Percentiles rank a stretch among this genome's conserved stretches.
phyloP scores from a whole-genome alignment of 2,888 invertebrate genomes.

The Anoplius nigerrimus region DNA sequence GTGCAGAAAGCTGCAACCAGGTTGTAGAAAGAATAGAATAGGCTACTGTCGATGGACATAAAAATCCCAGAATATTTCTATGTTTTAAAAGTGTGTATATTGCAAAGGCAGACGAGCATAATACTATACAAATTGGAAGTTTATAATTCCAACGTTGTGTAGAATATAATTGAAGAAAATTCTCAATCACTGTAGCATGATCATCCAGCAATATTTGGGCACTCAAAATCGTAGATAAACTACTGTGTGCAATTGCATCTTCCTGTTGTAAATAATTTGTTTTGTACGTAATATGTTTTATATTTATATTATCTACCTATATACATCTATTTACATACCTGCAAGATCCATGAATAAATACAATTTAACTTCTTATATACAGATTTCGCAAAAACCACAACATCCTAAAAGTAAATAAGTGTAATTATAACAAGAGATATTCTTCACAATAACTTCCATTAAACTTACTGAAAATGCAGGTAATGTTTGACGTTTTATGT shows the following conservation, averaged over 20 bases:
- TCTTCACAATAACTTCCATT: neutral
- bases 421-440: neutral
- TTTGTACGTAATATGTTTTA: neutral
- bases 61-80: constrained; percentile 7
- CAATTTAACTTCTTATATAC: constrained; percentile 24
- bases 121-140: neutral
- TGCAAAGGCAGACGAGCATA: constrained; percentile 1
- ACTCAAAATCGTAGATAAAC: constrained; percentile 59
- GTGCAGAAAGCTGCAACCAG: constrained; percentile 30
- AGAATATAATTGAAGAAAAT: constrained; percentile 42
- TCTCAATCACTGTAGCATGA: constrained; percentile 60
- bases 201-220: constrained; percentile 65
- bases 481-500: neutral
- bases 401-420: constrained; percentile 30
- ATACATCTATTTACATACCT: constrained; percentile 35
- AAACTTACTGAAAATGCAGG: constrained; percentile 20
- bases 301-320: constrained; percentile 5
- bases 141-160: constrained; percentile 30
- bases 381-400: constrained; percentile 18
- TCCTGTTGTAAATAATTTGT: constrained; percentile 43
- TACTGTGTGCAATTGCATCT: constrained; percentile 41
- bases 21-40: constrained; percentile 41
- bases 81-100: neutral
- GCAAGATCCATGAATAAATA: constrained; percentile 31
- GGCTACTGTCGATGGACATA: constrained; percentile 12